phyloP scores from a whole-genome alignment of 2,797 vertebrate genomes.

The Echeneis naucrates region DNA sequence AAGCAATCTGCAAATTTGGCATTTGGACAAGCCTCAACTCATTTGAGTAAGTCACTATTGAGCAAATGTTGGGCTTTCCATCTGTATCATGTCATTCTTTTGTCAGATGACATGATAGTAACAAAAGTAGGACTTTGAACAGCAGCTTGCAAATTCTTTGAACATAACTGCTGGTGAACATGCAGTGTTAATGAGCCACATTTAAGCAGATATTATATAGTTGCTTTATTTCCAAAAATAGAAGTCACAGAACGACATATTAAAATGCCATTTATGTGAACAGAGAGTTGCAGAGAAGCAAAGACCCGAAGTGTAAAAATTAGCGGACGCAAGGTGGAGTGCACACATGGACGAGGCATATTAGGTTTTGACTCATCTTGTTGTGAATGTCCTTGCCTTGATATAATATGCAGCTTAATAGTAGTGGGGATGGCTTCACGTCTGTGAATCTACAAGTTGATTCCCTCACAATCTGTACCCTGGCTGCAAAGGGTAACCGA shows the following conservation, averaged over 20 bases:
- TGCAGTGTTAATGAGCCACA: no score
- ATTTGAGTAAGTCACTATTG: no score
- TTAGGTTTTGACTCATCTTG: neutral
- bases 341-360: neutral
- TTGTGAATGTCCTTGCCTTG: neutral
- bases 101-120: no score
- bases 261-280: neutral
- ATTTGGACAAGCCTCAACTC: neutral
- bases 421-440: constrained; percentile 3
- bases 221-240: neutral
- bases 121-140: no score
- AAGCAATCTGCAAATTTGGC: no score
- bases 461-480: constrained; percentile 12
- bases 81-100: no score
- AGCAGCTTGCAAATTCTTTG: no score
- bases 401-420: constrained; percentile 1
- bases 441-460: constrained; percentile 21
- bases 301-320: neutral
- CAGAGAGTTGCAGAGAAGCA: neutral
- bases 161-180: no score
- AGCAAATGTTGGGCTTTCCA: neutral
- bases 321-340: neutral
- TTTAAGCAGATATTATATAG: neutral
- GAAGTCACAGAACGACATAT: neutral
- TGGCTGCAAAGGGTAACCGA: constrained; percentile 62